phyloP scores from a whole-genome alignment of 1,140 invertebrate genomes.

The Saccostrea glomerata region DNA sequence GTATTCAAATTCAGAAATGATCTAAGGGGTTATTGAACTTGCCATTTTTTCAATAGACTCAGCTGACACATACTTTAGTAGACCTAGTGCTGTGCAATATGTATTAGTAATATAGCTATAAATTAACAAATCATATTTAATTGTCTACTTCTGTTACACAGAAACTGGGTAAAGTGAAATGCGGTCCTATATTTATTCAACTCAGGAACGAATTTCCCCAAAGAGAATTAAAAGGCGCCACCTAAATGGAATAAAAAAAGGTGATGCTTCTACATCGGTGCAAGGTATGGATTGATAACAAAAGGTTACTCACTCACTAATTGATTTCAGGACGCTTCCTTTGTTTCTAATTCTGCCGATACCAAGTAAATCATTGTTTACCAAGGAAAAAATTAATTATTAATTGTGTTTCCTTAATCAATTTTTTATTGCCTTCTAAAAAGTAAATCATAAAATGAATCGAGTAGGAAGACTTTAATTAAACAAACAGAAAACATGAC shows the following conservation, averaged over 20 bases:
- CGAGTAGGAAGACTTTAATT: not conserved
- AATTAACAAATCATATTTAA: not conserved
- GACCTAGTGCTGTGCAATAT: not conserved
- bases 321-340: not conserved
- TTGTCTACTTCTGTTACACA: not conserved
- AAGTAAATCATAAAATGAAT: conserved; percentile 6
- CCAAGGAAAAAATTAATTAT: conserved; percentile 27
- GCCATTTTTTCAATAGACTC: not conserved
- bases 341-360: not conserved
- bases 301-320: not conserved
- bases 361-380: not conserved
- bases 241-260: not conserved
- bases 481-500: not conserved
- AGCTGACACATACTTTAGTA: not conserved
- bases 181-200: not conserved
- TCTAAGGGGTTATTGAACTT: not conserved
- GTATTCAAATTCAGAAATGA: not conserved
- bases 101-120: not conserved
- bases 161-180: not conserved
- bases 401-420: not conserved
- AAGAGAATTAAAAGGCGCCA: not conserved
- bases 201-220: not conserved
- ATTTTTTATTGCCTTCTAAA: conserved; percentile 9
- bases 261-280: not conserved
- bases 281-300: not conserved